Percentiles rank a stretch among this genome's conserved stretches.
Conservation (phyloP, 1,140 invertebrate species). For the Zaprionus camerounensis region DNA sequence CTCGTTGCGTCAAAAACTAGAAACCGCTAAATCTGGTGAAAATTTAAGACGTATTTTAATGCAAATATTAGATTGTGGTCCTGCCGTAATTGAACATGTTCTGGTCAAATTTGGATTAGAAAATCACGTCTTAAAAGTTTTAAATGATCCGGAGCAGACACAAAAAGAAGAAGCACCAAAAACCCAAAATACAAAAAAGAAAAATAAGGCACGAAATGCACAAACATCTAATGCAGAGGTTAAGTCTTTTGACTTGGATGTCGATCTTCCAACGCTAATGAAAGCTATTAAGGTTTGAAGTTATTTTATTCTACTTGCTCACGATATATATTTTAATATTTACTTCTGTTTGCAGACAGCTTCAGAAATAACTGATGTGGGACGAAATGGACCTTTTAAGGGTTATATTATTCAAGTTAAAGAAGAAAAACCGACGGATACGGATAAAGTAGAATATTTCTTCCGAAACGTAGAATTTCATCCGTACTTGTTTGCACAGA, state of each 20-base stretch:
- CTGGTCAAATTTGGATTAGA: conserved; percentile 90
- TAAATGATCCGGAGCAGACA: neutral
- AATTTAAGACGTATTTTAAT: conserved; percentile 94
- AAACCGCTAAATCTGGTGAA: conserved; percentile 89
- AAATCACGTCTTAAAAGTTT: conserved; percentile 84
- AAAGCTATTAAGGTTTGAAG: conserved; percentile 87
- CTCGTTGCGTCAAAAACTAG: conserved; percentile 86
- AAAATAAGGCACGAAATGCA: conserved; percentile 51
- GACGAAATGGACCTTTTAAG: conserved; percentile 80
- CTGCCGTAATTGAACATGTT: conserved; percentile 95
- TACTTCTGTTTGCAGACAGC: conserved; percentile 85
- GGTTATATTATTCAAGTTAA: conserved; percentile 95
- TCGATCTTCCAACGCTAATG: conserved; percentile 88
- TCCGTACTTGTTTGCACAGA: conserved; percentile 92
- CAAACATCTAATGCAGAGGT: conserved; percentile 22
- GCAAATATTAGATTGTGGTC: conserved; percentile 94
- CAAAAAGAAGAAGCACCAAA: conserved; percentile 19
- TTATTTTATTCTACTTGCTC: neutral
- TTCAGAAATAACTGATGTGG: conserved; percentile 67
- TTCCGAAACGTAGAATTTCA: conserved; percentile 96
- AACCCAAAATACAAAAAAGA: conserved; percentile 62
- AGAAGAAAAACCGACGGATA: conserved; percentile 89
- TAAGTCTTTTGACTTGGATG: conserved; percentile 87
- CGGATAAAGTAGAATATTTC: conserved; percentile 87
- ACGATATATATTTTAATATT: neutral